Evolutionary conservation across 2,888 invertebrate species (phyloP).

Genomic region (Leucophenga montana): DNA sequence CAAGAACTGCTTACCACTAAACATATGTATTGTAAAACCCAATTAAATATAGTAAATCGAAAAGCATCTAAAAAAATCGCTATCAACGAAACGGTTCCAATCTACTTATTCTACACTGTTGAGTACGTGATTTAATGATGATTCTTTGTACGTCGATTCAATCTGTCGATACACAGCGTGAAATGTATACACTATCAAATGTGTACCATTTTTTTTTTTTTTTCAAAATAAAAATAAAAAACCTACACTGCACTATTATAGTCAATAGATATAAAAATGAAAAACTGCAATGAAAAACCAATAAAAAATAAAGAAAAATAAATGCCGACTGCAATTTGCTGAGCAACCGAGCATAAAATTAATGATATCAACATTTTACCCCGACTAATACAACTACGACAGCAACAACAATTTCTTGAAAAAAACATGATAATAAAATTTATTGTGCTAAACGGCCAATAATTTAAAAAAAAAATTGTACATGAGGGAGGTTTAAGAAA

Average conservation of each 20-base stretch:
- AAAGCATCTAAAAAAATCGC: too few relatives aligned
- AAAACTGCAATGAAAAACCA: background rate
- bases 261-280: background rate
- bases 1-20: too few relatives aligned
- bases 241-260: too few relatives aligned
- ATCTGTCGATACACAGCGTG: too few relatives aligned
- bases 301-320: background rate
- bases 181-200: background rate
- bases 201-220: too few relatives aligned
- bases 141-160: background rate
- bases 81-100: too few relatives aligned
- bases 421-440: background rate
- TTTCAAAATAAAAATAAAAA: too few relatives aligned
- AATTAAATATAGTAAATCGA: too few relatives aligned
- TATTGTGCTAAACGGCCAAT: background rate
- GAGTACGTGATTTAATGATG: background rate
- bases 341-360: background rate
- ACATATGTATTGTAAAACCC: too few relatives aligned
- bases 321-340: background rate
- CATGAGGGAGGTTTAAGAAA: background rate
- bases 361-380: conserved; percentile 10
- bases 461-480: conserved; percentile 39
- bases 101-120: background rate
- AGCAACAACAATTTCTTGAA: background rate
- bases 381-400: background rate